Evolutionary conservation across 2,888 invertebrate species (phyloP), one percentile per base, ranked within the genome.

Genomic region (Allophyes oxyacanthae): DNA sequence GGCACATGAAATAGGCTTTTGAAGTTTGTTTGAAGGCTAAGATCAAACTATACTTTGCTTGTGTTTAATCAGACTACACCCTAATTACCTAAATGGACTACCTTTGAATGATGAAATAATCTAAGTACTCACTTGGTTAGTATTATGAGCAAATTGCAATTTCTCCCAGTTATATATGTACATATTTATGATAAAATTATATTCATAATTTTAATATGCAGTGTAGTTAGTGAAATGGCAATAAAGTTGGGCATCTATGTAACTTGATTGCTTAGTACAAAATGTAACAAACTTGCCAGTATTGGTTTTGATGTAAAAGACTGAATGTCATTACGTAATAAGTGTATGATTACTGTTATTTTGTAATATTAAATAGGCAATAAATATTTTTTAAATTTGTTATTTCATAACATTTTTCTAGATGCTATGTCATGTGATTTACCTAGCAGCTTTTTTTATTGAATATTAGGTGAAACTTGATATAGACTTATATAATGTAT

Each of bases 231-330:
- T 91, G 89, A 88, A 91, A 88, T 83, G 72, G 86, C 86, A 87
- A 77, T 86, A 80, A 82, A 72, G 70, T 76, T 84, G 82, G 81
- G 78, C 78, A 84, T 78, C 67, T 86, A 82, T 71, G 55, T 78
- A 73, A 86, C 82, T 87, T 87, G 81, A 88, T 91, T 90, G 87
- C 88, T 91, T 92, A 93, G 94, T 94, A 94, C 94, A 94, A 94
- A 92, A 87, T 90, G 81, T 88, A 92, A 92, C 88, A 90, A 92
- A 92, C 93, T 94, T 94, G 94, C 94, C 94, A 94, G 93, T 94
- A 94, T 94, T 94, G 94, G 94, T 92, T 93, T 87, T 89, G 84
- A 91, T 91, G 81, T 89, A 91, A 90, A 92, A 94, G 94, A 94
- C 94, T 94, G 94, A 94, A 91, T 89, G 91, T 93, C 92, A 84